A percentile compares a stretch with the other conserved stretches of the same genome.
Conservation (phyloP, 2,113 vertebrate species). For the Nothobranchius furzeri region DNA sequence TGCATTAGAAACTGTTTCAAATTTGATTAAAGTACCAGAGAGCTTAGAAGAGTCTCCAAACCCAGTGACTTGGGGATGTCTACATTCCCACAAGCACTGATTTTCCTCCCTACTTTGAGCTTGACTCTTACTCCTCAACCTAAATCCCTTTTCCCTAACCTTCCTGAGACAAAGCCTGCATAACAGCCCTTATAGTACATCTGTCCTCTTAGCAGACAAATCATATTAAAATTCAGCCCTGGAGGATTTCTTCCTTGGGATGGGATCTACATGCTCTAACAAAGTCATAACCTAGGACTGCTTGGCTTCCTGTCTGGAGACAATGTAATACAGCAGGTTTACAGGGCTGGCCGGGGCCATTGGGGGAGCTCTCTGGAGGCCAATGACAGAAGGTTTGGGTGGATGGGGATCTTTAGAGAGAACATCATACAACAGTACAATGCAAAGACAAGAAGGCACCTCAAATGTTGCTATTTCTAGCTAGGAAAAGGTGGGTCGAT, state of each 20-base stretch:
- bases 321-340: slow-evolving; percentile 55
- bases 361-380: slow-evolving; percentile 47
- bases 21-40: slow-evolving; percentile 3
- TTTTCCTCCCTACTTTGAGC: too few species aligned
- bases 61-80: neutral
- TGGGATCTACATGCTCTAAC: too few species aligned
- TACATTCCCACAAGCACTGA: neutral
- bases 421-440: too few species aligned
- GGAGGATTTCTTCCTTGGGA: too few species aligned
- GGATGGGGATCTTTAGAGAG: neutral
- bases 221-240: too few species aligned
- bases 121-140: neutral
- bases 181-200: slow-evolving; percentile 21
- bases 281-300: too few species aligned
- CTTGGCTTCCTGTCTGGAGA: slow-evolving; percentile 9
- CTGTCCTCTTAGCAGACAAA: neutral
- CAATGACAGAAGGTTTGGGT: slow-evolving; percentile 30
- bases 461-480: neutral
- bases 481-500: neutral
- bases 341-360: slow-evolving; percentile 51
- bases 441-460: too few species aligned
- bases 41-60: neutral
- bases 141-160: slow-evolving; percentile 21
- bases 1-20: slow-evolving; percentile 1
- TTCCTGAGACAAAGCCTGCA: slow-evolving; percentile 5